Evolutionary conservation across 2,113 vertebrate genomes (phyloP).

Genomic region (Elachura formosa): DNA sequence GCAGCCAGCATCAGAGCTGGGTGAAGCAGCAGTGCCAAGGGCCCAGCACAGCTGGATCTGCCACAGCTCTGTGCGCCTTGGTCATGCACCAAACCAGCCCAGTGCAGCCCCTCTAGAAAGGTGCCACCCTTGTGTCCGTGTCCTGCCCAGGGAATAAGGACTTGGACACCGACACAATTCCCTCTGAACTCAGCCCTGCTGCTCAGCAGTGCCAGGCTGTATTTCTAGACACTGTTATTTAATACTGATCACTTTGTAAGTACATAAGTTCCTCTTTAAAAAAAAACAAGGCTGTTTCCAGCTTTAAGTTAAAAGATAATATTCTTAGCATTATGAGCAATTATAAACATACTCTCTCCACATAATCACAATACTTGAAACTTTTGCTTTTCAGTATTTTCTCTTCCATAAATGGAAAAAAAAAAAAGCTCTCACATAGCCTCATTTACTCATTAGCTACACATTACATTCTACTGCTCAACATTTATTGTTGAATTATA

Average conservation of each 20-base stretch:
- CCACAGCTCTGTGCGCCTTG: neutral
- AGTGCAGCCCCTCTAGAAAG: neutral
- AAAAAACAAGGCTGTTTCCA: neutral
- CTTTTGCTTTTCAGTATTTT: neutral
- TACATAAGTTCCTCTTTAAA: neutral
- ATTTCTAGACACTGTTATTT: neutral
- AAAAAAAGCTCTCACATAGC: rapidly evolving
- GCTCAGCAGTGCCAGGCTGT: rapidly evolving
- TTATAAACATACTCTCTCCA: neutral
- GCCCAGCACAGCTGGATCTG: neutral
- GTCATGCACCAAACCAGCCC: neutral
- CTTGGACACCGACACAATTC: neutral
- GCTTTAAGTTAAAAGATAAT: neutral
- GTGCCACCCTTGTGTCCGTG: no score
- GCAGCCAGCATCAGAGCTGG: neutral
- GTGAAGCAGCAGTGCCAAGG: rapidly evolving
- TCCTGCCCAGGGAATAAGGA: neutral
- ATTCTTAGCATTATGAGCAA: neutral
- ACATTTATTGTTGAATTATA: neutral
- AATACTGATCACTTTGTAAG: neutral
- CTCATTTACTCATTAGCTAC: neutral
- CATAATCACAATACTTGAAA: neutral
- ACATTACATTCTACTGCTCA: neutral
- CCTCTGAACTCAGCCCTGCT: neutral
- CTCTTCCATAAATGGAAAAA: neutral